phyloP scores from a whole-genome alignment of 2,888 invertebrate genomes.

The Cantharis rufa region DNA sequence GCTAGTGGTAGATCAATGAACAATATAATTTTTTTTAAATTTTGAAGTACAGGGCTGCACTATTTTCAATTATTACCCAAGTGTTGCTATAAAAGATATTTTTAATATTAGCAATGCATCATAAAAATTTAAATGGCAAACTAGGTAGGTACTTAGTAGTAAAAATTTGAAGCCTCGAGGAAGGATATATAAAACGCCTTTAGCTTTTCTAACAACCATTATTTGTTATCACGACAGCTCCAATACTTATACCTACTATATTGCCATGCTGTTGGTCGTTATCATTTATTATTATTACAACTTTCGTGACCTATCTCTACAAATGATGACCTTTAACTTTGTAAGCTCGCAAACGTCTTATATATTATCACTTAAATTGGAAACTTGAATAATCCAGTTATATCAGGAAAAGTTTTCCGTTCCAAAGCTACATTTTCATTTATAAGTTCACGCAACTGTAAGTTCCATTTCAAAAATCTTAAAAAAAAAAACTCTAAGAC shows the following conservation, averaged over 20 bases:
- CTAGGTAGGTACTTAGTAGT: background rate
- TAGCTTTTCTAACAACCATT: background rate
- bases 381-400: background rate
- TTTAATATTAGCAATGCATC: background rate
- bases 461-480: background rate
- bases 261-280: background rate
- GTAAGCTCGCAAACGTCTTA: background rate
- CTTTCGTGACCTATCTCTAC: constrained; percentile 10
- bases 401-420: background rate
- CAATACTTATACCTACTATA: background rate
- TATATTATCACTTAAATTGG: constrained; percentile 1
- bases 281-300: constrained; percentile 5
- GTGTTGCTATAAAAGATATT: background rate
- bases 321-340: constrained; percentile 10
- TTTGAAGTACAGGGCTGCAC: no score
- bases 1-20: no score
- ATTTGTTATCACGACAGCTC: background rate
- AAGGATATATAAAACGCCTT: background rate
- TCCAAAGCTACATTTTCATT: background rate
- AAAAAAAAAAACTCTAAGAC: background rate
- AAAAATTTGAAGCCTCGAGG: background rate
- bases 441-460: background rate
- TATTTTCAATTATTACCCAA: no score
- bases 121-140: background rate
- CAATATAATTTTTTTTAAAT: no score